Base-by-base conservation (phyloP, 2,888 invertebrate species). In the Sabatieria punctata region DNA sequence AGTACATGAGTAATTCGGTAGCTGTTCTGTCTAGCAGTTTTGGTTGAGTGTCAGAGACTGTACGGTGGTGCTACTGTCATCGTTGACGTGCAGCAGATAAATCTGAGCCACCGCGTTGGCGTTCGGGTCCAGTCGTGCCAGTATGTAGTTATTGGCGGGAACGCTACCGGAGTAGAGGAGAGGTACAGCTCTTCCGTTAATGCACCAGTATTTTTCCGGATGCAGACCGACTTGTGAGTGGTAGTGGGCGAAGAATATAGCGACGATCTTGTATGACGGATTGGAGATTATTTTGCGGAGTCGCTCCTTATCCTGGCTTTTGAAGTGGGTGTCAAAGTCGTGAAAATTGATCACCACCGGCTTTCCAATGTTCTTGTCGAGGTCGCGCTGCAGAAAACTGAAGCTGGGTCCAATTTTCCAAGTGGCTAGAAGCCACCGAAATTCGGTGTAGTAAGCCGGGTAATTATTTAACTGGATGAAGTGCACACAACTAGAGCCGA, bases 81-180 rank as follows among this genome's bases (percentile, higher is more conserved):
- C 30, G 30, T 30, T 15, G 11, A 30, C 30, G 30, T 30, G 30
- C 11, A 30, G 30, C 8, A 15, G 11, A 15, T 30, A 30, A 15
- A 30, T 15, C 11, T 8, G 11, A 8, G 8, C 11, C 30, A 30
- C 11, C 8, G 11, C 15, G 30, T 30, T 15, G 15, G 30, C 30
- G 11, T 8, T 15, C 11, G 30, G 30, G 11, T 8, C 30, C 11
- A 30, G 15, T 8, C 30, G 43, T 18, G 13, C 37, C 27, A 42
- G 24, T 13, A 49, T 15, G 25, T 49, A 49, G 33, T 49, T 49
- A 25, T 46, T 49, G 42, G 37, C 49, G 18, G 49, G 49, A 2
- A 49, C 43, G n/a, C 38, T 37, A 19, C 49, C 49, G 2, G 49
- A 49, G 39, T 49, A 49, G 2, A 49, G 4, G 19, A 41, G 19